These are phyloP conservation scores for Deroplatys truncata DNA, from an alignment of 2,888 invertebrate genomes.

Conservation along the genomic window DNA sequence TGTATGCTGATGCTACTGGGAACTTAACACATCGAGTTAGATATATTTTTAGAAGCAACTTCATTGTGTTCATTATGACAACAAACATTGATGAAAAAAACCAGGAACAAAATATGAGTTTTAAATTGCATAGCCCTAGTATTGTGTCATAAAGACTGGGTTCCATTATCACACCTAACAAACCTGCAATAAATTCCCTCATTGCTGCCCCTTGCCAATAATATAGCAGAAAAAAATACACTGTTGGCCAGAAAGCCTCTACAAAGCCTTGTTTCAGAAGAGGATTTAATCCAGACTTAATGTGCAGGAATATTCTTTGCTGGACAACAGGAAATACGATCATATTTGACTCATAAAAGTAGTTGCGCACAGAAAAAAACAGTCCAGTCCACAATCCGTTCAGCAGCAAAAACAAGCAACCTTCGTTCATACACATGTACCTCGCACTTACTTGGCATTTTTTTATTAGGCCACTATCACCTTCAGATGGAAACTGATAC, in stretches of 20 bases:
- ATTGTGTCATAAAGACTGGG: conserved; percentile 51
- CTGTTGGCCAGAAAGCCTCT: conserved; percentile 58
- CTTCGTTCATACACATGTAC: conserved; percentile 58
- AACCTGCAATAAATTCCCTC: conserved; percentile 49
- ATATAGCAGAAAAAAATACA: conserved; percentile 59
- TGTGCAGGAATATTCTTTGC: conserved; percentile 62
- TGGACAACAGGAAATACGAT: conserved; percentile 67
- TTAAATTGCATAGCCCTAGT: conserved; percentile 47
- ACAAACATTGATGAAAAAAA: conserved; percentile 64
- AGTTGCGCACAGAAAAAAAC: conserved; percentile 56
- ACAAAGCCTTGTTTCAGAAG: conserved; percentile 57
- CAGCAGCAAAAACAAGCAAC: conserved; percentile 62
- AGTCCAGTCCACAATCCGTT: conserved; percentile 66
- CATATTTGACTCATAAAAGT: conserved; percentile 52
- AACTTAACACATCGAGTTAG: conserved; percentile 68
- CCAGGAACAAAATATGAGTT: conserved; percentile 62
- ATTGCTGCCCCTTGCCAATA: conserved; percentile 57
- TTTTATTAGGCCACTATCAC: conserved; percentile 50
- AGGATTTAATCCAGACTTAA: conserved; percentile 55
- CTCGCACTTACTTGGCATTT: conserved; percentile 41
- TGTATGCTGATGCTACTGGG: conserved; percentile 48
- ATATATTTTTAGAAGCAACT: conserved; percentile 63
- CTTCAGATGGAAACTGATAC: conserved; percentile 61
- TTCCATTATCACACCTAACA: conserved; percentile 54
- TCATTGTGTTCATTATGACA: conserved; percentile 66